Conservation (phyloP, 2,888 invertebrate species). For the Philereme vetulata region DNA sequence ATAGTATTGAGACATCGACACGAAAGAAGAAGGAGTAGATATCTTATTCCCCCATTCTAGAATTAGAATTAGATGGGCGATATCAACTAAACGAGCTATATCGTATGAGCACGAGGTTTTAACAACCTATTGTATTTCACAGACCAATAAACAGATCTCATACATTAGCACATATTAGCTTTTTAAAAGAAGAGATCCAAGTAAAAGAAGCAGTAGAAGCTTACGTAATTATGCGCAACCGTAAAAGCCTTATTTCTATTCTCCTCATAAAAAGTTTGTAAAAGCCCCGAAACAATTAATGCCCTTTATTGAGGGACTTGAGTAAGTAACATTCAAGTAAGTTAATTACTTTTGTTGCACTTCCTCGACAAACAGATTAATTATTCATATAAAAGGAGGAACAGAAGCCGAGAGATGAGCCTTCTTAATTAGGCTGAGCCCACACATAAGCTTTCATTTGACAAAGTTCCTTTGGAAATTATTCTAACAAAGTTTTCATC, state of each 20-base stretch:
- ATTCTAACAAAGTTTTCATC: constrained; percentile 51
- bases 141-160: constrained; percentile 48
- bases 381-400: constrained; percentile 39
- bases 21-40: too few species aligned
- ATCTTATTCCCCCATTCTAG: not conserved
- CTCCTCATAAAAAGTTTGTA: constrained; percentile 35
- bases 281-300: constrained; percentile 37
- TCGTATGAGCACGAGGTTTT: constrained; percentile 34
- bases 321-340: constrained; percentile 31
- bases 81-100: constrained; percentile 55
- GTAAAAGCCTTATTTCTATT: constrained; percentile 32
- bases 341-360: constrained; percentile 39
- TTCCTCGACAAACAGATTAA: constrained; percentile 37
- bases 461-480: constrained; percentile 54
- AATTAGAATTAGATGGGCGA: constrained; percentile 40
- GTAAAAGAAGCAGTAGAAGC: constrained; percentile 36
- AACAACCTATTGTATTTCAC: constrained; percentile 42
- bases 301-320: constrained; percentile 32
- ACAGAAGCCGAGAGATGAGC: constrained; percentile 44
- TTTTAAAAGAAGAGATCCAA: constrained; percentile 31
- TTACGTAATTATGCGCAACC: constrained; percentile 36
- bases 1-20: too few species aligned
- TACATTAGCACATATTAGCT: constrained; percentile 25
- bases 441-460: constrained; percentile 52
- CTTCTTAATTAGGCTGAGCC: constrained; percentile 51